These are phyloP conservation scores for Petrocephalus schoutedeni DNA, from an alignment of 2,797 vertebrate genomes.

Conservation along the genomic window DNA sequence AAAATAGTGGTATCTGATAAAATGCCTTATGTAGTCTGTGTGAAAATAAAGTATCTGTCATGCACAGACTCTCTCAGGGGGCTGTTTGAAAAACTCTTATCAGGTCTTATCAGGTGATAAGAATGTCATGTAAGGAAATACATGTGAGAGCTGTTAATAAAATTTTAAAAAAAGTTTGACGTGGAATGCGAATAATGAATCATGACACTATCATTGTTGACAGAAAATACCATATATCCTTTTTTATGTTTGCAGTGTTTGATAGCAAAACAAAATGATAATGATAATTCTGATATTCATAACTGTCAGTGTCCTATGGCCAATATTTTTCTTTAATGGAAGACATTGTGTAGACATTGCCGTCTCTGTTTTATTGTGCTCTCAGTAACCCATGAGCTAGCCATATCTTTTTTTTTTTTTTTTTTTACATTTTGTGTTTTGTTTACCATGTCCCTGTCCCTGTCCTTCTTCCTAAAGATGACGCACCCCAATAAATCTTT, in stretches of 20 bases:
- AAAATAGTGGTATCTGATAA: constrained; percentile 44
- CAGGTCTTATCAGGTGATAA: constrained; percentile 65
- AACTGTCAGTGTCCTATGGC: neutral
- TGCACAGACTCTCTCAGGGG: constrained; percentile 62
- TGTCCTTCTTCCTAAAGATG: neutral
- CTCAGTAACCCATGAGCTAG: neutral
- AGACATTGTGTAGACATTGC: neutral
- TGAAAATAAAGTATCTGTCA: constrained; percentile 60
- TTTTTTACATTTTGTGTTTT: neutral
- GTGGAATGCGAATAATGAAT: constrained; percentile 54
- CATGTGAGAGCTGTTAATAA: constrained; percentile 65
- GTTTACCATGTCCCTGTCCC: neutral
- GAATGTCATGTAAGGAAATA: constrained; percentile 70
- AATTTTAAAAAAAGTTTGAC: constrained; percentile 56
- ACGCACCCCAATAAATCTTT: neutral
- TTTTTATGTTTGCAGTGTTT: constrained; percentile 44
- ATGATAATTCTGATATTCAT: constrained; percentile 1
- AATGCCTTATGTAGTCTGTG: constrained; percentile 26
- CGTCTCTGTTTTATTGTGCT: neutral
- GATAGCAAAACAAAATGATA: neutral
- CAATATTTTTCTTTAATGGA: neutral
- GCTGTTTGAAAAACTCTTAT: constrained; percentile 42
- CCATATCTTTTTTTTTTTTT: neutral
- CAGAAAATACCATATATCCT: constrained; percentile 29
- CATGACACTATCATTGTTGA: constrained; percentile 56